Conservation (phyloP, 2,888 invertebrate species). For the Fragum fragum region DNA sequence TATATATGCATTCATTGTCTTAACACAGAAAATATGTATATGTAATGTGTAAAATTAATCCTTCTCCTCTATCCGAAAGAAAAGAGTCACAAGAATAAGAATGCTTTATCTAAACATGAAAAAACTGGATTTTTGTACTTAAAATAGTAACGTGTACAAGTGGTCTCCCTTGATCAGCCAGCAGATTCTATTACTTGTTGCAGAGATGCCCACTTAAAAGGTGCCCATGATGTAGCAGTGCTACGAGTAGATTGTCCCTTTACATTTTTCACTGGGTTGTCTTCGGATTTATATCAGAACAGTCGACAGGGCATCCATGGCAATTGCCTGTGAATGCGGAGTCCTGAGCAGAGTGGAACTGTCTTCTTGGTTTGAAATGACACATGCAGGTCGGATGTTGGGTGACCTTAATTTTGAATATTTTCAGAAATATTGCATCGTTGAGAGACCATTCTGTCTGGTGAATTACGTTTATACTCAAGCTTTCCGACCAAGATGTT, state of each 20-base stretch:
- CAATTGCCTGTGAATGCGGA: constrained; percentile 47
- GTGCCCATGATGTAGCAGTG: constrained; percentile 42
- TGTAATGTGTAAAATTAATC: no score
- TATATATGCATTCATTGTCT: no score
- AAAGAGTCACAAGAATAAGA: background rate
- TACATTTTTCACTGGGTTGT: constrained; percentile 42
- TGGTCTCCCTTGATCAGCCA: no score
- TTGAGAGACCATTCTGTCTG: constrained; percentile 58
- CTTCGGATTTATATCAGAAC: constrained; percentile 32
- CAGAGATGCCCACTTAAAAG: no score
- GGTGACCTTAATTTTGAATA: constrained; percentile 46
- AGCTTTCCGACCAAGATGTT: no score
- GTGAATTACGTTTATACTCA: constrained; percentile 25
- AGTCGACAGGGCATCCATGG: constrained; percentile 58
- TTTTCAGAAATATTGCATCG: constrained; percentile 33
- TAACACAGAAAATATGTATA: no score
- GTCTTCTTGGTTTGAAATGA: constrained; percentile 40
- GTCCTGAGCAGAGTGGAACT: constrained; percentile 45
- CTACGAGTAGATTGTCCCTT: no score
- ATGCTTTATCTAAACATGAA: constrained; percentile 23
- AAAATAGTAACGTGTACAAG: constrained; percentile 34
- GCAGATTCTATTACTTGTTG: no score
- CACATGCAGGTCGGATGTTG: constrained; percentile 49
- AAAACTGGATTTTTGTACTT: constrained; percentile 36
- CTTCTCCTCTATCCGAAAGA: background rate